These are phyloP conservation scores for Melopsittacus undulatus DNA, from an alignment of 2,797 vertebrate species.

Conservation along the genomic window DNA sequence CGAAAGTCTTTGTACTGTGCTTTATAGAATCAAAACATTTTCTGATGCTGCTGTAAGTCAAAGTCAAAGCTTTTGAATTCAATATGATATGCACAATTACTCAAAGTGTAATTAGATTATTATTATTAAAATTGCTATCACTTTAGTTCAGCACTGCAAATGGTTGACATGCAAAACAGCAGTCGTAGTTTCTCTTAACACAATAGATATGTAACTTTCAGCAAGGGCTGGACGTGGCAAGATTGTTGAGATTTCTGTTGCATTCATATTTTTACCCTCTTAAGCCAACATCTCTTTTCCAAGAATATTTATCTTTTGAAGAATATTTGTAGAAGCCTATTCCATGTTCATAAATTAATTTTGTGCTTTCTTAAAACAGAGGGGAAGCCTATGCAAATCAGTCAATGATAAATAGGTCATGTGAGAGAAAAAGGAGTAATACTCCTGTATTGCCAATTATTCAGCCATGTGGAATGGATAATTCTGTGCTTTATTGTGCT, in stretches of 20 bases:
- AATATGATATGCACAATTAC: constrained; percentile 11
- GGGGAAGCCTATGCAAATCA: neutral
- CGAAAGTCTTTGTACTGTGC: neutral
- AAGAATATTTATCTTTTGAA: neutral
- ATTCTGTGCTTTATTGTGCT: neutral
- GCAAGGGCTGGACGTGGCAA: neutral
- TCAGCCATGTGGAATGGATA: neutral
- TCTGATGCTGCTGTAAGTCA: constrained; percentile 20
- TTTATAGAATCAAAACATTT: constrained; percentile 61
- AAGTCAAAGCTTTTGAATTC: constrained; percentile 55
- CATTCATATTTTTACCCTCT: neutral
- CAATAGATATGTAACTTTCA: neutral
- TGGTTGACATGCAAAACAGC: neutral
- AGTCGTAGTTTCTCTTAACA: neutral
- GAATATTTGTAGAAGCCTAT: neutral
- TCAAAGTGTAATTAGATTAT: constrained; percentile 49
- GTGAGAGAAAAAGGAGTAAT: neutral
- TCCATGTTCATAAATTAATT: neutral
- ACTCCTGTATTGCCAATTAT: neutral
- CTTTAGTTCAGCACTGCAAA: neutral
- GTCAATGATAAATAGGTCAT: neutral
- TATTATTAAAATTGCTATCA: constrained; percentile 49
- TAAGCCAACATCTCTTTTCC: neutral
- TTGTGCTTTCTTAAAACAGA: neutral
- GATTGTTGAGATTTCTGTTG: neutral